Conservation (phyloP, 1,140 invertebrate genomes). For the Heliconius hewitsoni region DNA sequence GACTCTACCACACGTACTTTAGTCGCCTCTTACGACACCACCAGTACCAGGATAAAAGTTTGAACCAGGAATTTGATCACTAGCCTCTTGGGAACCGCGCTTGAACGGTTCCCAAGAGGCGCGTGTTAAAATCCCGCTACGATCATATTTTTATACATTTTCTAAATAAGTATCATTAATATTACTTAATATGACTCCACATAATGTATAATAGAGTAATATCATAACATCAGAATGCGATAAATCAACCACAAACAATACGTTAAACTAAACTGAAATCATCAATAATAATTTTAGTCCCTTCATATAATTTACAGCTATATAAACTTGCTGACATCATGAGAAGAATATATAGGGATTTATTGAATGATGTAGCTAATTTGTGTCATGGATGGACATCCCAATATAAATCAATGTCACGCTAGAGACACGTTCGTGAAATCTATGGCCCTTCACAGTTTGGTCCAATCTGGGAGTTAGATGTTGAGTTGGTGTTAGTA, state of each 20-base stretch:
- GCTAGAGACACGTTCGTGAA: constrained; percentile 32
- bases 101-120: too few species aligned
- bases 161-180: too few species aligned
- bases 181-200: too few species aligned
- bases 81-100: too few species aligned
- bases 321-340: constrained; percentile 34
- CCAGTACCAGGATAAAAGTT: too few species aligned
- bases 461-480: background rate
- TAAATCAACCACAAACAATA: constrained; percentile 7
- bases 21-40: too few species aligned
- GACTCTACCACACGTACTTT: too few species aligned
- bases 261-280: constrained; percentile 3
- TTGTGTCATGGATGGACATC: constrained; percentile 38
- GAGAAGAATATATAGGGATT: constrained; percentile 34
- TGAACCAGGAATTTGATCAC: too few species aligned
- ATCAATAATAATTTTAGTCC: constrained; percentile 25
- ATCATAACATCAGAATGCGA: background rate
- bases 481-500: background rate
- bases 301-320: constrained; percentile 25
- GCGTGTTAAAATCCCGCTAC: too few species aligned
- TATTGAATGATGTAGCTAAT: constrained; percentile 36
- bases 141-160: too few species aligned
- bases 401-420: constrained; percentile 43
- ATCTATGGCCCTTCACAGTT: constrained; percentile 6
- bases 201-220: background rate